phyloP scores from a whole-genome alignment of 2,113 vertebrate genomes.

The Probosciger aterrimus region DNA sequence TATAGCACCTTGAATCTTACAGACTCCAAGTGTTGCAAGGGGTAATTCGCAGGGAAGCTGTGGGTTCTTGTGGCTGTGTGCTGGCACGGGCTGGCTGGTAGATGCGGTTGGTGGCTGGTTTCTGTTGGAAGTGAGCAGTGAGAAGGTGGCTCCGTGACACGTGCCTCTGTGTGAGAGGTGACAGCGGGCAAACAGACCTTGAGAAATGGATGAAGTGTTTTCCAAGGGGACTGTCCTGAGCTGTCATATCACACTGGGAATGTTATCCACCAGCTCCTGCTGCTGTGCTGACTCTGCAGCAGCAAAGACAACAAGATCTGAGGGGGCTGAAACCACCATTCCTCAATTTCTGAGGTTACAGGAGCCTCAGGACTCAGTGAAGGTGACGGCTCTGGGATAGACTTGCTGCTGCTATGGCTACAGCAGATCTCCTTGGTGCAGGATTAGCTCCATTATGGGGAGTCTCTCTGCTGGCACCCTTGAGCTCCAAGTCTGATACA shows the following conservation, averaged over 20 bases:
- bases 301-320: background rate
- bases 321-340: background rate
- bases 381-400: background rate
- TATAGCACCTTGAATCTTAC: background rate
- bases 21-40: background rate
- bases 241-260: fast-evolving
- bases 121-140: background rate
- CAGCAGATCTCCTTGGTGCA: background rate
- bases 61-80: background rate
- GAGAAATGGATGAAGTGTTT: background rate
- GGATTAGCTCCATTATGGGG: fast-evolving
- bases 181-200: too few species aligned
- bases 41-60: background rate
- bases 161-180: too few species aligned
- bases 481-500: background rate
- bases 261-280: background rate
- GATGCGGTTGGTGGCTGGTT: background rate
- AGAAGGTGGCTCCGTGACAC: fast-evolving
- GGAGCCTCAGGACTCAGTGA: background rate
- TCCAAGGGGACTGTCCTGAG: background rate
- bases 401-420: background rate
- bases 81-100: background rate
- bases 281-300: background rate
- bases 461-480: background rate
- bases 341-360: fast-evolving